Evolutionary conservation across 2,797 vertebrate species (phyloP).

Genomic region (Pipistrellus kuhlii): DNA sequence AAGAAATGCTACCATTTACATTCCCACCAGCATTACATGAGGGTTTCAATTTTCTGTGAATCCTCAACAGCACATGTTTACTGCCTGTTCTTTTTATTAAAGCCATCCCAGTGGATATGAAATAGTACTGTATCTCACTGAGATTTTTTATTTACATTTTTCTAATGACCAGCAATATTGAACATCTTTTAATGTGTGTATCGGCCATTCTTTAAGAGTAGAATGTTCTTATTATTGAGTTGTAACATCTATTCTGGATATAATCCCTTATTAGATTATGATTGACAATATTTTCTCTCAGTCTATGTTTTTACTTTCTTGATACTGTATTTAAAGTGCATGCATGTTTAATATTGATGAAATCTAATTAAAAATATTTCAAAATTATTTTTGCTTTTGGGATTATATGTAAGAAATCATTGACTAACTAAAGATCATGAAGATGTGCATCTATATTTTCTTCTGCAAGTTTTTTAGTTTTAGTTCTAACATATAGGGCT

Average conservation of each 20-base stretch:
- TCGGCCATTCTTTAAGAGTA: neutral
- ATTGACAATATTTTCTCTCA: neutral
- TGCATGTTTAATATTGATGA: neutral
- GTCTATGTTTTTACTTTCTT: neutral
- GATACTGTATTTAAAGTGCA: neutral
- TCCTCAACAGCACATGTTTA: neutral
- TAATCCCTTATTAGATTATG: neutral
- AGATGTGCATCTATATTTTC: neutral
- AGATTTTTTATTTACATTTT: neutral
- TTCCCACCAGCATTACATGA: neutral
- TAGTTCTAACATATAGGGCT: neutral
- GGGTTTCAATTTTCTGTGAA: neutral
- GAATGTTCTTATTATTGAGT: neutral
- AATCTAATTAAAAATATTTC: neutral
- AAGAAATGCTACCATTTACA: neutral
- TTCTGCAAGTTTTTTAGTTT: neutral
- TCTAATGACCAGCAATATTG: neutral
- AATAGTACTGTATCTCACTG: neutral
- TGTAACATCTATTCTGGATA: neutral
- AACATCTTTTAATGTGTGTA: neutral
- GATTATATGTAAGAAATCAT: slow-evolving; percentile 27
- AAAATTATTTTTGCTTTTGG: neutral
- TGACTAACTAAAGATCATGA: neutral
- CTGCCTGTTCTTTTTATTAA: neutral
- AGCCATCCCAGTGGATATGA: neutral